These are phyloP conservation scores for Epiblema foenella DNA, from an alignment of 2,888 invertebrate species.

Conservation along the genomic window DNA sequence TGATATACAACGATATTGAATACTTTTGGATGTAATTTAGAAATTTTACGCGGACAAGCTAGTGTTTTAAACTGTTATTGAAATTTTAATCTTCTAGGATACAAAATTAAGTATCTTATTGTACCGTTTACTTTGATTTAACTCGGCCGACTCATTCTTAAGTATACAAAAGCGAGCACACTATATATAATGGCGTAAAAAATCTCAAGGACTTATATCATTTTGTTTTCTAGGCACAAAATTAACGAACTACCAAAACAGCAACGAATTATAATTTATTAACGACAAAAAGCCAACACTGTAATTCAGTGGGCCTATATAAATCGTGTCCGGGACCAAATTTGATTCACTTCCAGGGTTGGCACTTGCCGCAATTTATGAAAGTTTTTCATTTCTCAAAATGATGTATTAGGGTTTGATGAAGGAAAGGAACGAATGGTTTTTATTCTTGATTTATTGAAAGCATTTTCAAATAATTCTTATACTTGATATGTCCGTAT, in stretches of 20 bases:
- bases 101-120: too few relatives aligned
- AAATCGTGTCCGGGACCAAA: conserved; percentile 19
- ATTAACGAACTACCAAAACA: conserved; percentile 8
- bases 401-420: conserved; percentile 4
- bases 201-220: too few relatives aligned
- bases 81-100: too few relatives aligned
- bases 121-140: too few relatives aligned
- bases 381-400: conserved; percentile 1
- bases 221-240: not conserved
- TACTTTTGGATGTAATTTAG: too few relatives aligned
- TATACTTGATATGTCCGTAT: not conserved
- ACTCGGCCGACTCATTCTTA: not conserved
- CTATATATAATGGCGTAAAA: too few relatives aligned
- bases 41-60: too few relatives aligned
- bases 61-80: too few relatives aligned
- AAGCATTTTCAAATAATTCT: not conserved
- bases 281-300: conserved; percentile 29
- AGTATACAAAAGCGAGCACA: too few relatives aligned
- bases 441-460: not conserved
- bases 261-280: conserved; percentile 16
- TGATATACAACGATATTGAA: too few relatives aligned
- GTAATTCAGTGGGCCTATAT: conserved; percentile 26
- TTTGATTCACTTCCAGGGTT: conserved; percentile 19
- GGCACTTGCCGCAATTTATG: not conserved
- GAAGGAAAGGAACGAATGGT: not conserved